Base-by-base conservation (phyloP, 2,888 invertebrate genomes). In the Leptopilina syphax region DNA sequence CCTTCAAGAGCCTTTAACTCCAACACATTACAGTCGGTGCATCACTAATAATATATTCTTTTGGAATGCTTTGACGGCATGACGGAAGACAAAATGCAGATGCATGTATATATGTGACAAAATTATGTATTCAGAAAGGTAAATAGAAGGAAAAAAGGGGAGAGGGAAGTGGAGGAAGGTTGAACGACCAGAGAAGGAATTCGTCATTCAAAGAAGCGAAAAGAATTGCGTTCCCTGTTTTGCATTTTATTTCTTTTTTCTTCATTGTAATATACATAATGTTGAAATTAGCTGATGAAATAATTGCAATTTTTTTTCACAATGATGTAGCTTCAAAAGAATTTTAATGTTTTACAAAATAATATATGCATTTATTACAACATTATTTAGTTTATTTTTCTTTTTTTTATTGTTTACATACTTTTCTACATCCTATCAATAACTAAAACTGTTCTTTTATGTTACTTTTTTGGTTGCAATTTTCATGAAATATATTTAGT, bases 101-200 rank as follows among this genome's bases (percentile, higher is more conserved):
- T 73, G 73, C 80, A 82, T 82, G 81, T 82, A 80, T 82, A 81
- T 81, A 80, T 79, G 83, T 83, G 80, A 81, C 81, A 81, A 81
- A 82, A 83, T 82, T 78, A 81, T 78, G 83, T 79, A 82, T 83
- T 81, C 83, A 80, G 44, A 79, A 81, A 81, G 82, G 80, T 80
- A 82, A 83, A 83, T 81, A 83, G 83, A 70, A 27, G 54, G 70
- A 79, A 70, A 76, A 79, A 73, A 78, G 70, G 80, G 81, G 76
- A 77, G 50, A 10, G 12, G 10, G 50, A 50, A 10, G 10, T 81
- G 80, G 83, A 80, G 81, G 82, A 80, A 84, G 84, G 84, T 83
- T 82, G 83, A 85, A 86, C 80, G 84, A 82, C 85, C 80, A 80
- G 79, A 80, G 79, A 83, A 80, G 85, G 84, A 89, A 87, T 88